These are phyloP conservation scores for Shinisaurus crocodilurus DNA, from an alignment of 2,113 vertebrate species.

Conservation along the genomic window DNA sequence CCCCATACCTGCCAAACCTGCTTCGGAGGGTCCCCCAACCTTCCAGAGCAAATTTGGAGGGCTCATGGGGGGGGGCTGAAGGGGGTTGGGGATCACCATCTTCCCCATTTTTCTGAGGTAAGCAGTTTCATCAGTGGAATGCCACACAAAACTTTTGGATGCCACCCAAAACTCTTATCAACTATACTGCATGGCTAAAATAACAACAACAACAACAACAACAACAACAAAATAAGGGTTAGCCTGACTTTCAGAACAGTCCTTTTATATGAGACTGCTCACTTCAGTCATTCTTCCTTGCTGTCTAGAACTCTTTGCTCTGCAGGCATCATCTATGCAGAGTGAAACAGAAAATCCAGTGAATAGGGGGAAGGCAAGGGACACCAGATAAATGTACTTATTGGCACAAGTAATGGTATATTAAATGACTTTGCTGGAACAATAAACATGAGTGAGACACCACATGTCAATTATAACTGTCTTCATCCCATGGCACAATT, in stretches of 20 bases:
- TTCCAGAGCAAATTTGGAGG: background rate
- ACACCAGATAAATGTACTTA: background rate
- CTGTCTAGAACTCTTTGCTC: background rate
- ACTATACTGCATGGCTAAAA: background rate
- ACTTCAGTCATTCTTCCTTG: background rate
- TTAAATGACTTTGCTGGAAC: background rate
- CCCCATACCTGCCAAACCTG: background rate
- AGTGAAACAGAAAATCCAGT: background rate
- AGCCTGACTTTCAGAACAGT: background rate
- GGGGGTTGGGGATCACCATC: background rate
- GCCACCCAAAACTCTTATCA: background rate
- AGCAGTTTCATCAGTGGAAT: background rate
- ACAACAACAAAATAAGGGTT: no score
- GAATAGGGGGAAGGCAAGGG: background rate
- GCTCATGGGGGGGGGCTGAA: background rate
- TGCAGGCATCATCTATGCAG: background rate
- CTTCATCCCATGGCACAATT: background rate
- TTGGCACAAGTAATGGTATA: background rate
- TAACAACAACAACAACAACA: background rate
- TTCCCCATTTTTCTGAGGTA: background rate
- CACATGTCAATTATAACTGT: background rate
- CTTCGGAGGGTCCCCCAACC: no score
- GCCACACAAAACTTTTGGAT: no score
- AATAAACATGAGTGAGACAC: background rate
- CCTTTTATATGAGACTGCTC: background rate